These are phyloP conservation scores for Piezodorus guildinii DNA, from an alignment of 1,140 invertebrate genomes.

Conservation along the genomic window DNA sequence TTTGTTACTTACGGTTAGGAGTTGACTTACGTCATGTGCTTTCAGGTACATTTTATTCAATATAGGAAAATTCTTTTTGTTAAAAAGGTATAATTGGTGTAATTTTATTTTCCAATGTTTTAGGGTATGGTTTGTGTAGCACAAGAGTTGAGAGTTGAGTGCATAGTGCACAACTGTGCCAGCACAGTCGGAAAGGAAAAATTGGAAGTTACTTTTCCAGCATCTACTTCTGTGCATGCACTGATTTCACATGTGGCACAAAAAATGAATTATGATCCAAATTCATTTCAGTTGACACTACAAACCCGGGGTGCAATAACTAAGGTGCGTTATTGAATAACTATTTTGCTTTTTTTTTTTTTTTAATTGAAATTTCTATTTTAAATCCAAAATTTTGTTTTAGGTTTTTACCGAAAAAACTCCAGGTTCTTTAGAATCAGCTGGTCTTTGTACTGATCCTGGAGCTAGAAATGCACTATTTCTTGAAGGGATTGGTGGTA, in stretches of 20 bases:
- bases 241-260: slow-evolving; percentile 23
- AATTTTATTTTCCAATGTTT: slow-evolving; percentile 15
- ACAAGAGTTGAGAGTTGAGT: slow-evolving; percentile 19
- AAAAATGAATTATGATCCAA: slow-evolving; percentile 21
- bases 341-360: neutral
- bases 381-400: slow-evolving; percentile 16
- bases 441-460: slow-evolving; percentile 12
- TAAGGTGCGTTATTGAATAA: neutral
- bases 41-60: slow-evolving; percentile 16
- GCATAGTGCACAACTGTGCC: slow-evolving; percentile 22
- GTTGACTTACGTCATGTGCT: slow-evolving; percentile 19
- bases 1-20: neutral
- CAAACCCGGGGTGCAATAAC: neutral
- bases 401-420: slow-evolving; percentile 10
- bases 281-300: slow-evolving; percentile 23
- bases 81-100: neutral
- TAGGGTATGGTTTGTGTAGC: slow-evolving; percentile 27
- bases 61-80: neutral
- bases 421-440: slow-evolving; percentile 17
- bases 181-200: slow-evolving; percentile 11
- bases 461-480: slow-evolving; percentile 5
- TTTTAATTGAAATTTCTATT: neutral
- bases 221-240: slow-evolving; percentile 19
- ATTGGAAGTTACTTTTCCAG: slow-evolving; percentile 22
- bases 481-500: slow-evolving; percentile 8